These are phyloP conservation scores for Steinernema hermaphroditum DNA, from an alignment of 2,888 invertebrate genomes.

Conservation along the genomic window DNA sequence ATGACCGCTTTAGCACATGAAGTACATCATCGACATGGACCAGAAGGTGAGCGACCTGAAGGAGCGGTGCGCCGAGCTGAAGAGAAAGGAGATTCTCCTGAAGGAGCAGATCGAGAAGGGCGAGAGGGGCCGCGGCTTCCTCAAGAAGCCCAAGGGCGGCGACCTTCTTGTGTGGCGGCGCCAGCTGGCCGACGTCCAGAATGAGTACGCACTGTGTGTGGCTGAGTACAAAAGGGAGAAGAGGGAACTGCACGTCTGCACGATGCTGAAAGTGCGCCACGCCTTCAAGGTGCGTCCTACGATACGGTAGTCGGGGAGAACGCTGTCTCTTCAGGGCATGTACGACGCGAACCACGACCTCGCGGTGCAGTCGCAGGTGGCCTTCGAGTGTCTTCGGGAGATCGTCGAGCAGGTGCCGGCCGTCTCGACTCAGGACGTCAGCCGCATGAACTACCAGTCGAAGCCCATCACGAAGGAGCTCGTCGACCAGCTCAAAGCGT, in stretches of 20 bases:
- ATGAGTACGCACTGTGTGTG: not conserved
- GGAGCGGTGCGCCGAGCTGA: not conserved
- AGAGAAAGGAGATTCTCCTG: not conserved
- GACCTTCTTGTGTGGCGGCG: not conserved
- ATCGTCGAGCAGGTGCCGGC: conserved; percentile 51
- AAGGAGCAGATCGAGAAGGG: conserved; percentile 11
- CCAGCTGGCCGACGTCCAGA: conserved; percentile 8
- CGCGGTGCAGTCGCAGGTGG: conserved; percentile 37
- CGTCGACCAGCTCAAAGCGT: conserved; percentile 40
- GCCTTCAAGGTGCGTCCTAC: conserved; percentile 2
- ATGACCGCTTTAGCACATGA: conserved; percentile 16
- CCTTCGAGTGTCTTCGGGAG: conserved; percentile 50
- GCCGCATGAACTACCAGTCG: conserved; percentile 43
- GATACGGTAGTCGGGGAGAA: not conserved
- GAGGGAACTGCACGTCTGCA: conserved; percentile 14
- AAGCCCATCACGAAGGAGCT: conserved; percentile 44
- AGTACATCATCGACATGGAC: conserved; percentile 19
- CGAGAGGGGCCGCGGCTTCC: not conserved
- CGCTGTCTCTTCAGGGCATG: conserved; percentile 40
- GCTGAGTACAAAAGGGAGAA: not conserved
- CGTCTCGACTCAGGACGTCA: conserved; percentile 47
- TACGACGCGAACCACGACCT: conserved; percentile 43
- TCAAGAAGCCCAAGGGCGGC: conserved; percentile 2
- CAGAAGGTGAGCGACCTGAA: not conserved
- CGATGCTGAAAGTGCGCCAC: conserved; percentile 25